Evolutionary conservation across 2,113 vertebrate species (phyloP).

Genomic region (Sardina pilchardus): DNA sequence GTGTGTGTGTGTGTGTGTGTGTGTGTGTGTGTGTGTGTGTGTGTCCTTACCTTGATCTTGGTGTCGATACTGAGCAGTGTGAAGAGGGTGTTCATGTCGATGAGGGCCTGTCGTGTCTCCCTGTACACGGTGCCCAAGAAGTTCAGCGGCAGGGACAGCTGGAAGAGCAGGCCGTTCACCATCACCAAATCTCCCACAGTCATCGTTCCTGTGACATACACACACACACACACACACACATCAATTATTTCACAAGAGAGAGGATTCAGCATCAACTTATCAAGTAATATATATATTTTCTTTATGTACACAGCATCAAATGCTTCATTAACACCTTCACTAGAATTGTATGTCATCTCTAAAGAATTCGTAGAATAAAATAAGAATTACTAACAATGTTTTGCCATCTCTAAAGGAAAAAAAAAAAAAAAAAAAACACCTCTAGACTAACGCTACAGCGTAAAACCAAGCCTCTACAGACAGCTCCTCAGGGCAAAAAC

Average conservation of each 20-base stretch:
- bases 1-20: neutral
- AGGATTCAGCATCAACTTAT: neutral
- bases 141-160: slow-evolving; percentile 95
- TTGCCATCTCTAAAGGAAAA: neutral
- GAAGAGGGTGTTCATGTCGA: slow-evolving; percentile 98
- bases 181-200: slow-evolving; percentile 97
- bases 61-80: slow-evolving; percentile 90
- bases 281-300: neutral
- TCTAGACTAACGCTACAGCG: too few relatives aligned
- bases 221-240: slow-evolving; percentile 18
- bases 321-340: too few relatives aligned
- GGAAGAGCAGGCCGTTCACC: slow-evolving; percentile 98
- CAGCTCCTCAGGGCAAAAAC: neutral
- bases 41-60: slow-evolving; percentile 89
- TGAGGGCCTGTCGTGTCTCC: slow-evolving; percentile 97
- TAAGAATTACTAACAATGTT: neutral
- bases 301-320: neutral
- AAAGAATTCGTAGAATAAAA: neutral
- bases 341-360: neutral
- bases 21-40: neutral
- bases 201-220: slow-evolving; percentile 76
- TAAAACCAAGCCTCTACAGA: neutral
- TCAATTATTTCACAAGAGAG: neutral
- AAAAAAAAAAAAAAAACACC: neutral
- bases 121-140: slow-evolving; percentile 98